Percentiles rank a stretch among this genome's conserved stretches.
These are phyloP conservation scores for Ptyas mucosa DNA, from an alignment of 2,113 vertebrate species.

Conservation along the genomic window DNA sequence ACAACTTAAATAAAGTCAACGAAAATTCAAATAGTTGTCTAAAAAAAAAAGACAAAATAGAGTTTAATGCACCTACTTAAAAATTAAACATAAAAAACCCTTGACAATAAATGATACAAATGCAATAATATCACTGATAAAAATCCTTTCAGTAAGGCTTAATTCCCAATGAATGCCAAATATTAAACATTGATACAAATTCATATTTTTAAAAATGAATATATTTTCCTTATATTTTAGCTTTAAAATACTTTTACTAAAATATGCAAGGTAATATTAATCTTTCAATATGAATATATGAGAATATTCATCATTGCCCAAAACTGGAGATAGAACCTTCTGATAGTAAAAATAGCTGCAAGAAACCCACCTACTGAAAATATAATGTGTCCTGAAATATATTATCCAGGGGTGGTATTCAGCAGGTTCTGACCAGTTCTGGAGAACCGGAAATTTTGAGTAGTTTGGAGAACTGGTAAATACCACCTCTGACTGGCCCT, in stretches of 20 bases:
- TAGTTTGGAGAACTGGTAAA: no score
- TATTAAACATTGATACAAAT: neutral
- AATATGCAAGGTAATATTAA: neutral
- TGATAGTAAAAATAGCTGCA: neutral
- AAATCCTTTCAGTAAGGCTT: neutral
- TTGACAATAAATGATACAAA: neutral
- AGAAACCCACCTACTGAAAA: neutral
- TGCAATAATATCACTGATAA: neutral
- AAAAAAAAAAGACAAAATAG: neutral
- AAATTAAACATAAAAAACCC: neutral
- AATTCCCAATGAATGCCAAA: neutral
- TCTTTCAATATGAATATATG: neutral
- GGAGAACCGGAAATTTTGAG: no score
- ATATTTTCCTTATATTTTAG: neutral
- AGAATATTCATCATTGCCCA: neutral
- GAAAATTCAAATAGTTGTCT: neutral
- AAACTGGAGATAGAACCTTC: neutral
- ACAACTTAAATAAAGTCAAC: neutral
- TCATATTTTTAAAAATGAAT: neutral
- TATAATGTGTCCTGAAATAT: neutral
- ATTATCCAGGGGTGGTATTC: no score
- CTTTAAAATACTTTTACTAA: neutral
- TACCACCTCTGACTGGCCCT: no score
- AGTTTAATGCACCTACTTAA: neutral
- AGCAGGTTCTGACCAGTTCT: no score